Evolutionary conservation across 2,113 vertebrate species (phyloP), one percentile per base, ranked within the genome.

Genomic region (Empidonax alnorum): DNA sequence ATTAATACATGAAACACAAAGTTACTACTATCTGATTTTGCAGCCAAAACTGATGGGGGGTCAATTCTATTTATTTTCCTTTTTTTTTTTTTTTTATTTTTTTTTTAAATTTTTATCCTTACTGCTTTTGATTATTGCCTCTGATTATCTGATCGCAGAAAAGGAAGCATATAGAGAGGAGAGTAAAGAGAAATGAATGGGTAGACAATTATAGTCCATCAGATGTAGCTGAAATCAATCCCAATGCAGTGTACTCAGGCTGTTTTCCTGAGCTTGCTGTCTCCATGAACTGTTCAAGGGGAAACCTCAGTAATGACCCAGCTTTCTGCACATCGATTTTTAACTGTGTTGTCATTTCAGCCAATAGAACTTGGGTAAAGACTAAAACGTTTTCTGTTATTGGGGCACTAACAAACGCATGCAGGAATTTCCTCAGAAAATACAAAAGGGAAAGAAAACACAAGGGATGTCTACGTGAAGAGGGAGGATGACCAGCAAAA

Each of bases 181-280:
- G 67, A 95, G 94, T 42, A 63, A 93, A 87, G 79, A 91, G 46
- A 92, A 95, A 94, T 44, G n/a, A 95, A 91, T 37, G 74, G 47
- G 77, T n/a, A 89, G 92, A 94, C 94, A 94, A 94, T 94, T 93
- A 94, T 77, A 91, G 13, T 49, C 71, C 59, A 73, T 93, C 93
- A 95, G 71, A 76, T 41, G 77, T 89, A 96, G 87, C 62, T 89
- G 91, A 96, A 96, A 97, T 96, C 96, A 96, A 94, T 97, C 84
- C 62, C 0, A 0, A 75, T 66, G 71, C 84, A 87, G 92, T 91
- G 93, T 50, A 72, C 56, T 84, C 62, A 15, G 84, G 84, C 77
- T 83, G 66, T 76, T 94, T 92, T 66, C 91, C 89, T 71, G 81
- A 80, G 90, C 79, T 74, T 86, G 67, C 69, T 89, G 71, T 71